A percentile compares a stretch with the other conserved stretches of the same genome.
These are phyloP conservation scores for Aphis craccivora DNA, from an alignment of 1,140 invertebrate species.

Conservation along the genomic window DNA sequence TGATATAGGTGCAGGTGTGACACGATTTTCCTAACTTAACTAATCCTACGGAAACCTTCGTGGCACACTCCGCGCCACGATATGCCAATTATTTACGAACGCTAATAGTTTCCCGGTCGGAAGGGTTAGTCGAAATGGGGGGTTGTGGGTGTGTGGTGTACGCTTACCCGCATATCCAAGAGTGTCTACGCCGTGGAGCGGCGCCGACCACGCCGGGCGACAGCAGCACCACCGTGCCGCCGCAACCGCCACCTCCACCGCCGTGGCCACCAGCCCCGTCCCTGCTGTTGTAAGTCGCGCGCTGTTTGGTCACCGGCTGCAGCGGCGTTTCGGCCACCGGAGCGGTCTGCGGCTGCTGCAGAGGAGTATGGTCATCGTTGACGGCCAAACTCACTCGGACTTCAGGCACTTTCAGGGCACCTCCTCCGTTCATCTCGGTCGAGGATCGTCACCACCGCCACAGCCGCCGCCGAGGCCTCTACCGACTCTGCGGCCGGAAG, in stretches of 20 bases:
- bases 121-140: too few species aligned
- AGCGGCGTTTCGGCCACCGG: too few species aligned
- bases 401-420: conserved; percentile 24
- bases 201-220: conserved; percentile 58
- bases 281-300: not conserved
- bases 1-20: not conserved
- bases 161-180: conserved; percentile 61
- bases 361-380: not conserved
- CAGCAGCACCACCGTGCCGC: conserved; percentile 50
- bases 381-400: conserved; percentile 36
- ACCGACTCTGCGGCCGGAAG: not conserved
- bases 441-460: not conserved
- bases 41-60: not conserved
- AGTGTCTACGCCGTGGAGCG: conserved; percentile 59
- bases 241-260: not conserved
- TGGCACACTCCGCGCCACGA: not conserved
- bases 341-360: not conserved
- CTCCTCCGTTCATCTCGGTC: not conserved
- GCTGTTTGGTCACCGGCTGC: not conserved
- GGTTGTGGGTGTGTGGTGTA: not conserved
- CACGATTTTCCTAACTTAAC: not conserved
- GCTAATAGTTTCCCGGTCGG: not conserved
- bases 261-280: not conserved
- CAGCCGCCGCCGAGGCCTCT: not conserved
- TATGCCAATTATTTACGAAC: not conserved